Percentiles rank a stretch among this genome's conserved stretches.
These are phyloP conservation scores for Drosophila melanosoma DNA, from an alignment of 2,888 invertebrate species.

Conservation along the genomic window DNA sequence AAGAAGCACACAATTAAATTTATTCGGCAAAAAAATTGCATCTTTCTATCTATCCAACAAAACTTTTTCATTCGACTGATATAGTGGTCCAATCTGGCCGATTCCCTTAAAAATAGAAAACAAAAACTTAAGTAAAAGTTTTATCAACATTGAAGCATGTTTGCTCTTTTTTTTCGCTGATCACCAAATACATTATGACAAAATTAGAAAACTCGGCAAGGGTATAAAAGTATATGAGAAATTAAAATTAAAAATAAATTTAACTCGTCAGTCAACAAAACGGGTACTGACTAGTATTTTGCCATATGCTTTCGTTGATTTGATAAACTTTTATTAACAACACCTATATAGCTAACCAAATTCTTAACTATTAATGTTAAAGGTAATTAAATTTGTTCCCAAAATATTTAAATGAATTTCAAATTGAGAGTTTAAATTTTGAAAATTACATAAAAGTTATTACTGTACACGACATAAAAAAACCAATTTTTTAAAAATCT, in stretches of 20 bases:
- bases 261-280: not conserved
- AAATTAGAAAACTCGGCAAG: not conserved
- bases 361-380: constrained; percentile 42
- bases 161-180: not conserved
- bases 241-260: not conserved
- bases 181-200: not conserved
- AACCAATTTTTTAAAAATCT: constrained; percentile 29
- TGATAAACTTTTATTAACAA: constrained; percentile 21
- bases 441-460: constrained; percentile 46
- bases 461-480: constrained; percentile 44
- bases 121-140: not conserved
- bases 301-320: constrained; percentile 25
- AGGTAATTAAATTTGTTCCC: constrained; percentile 24
- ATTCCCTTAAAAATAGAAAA: not conserved
- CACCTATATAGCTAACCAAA: constrained; percentile 58
- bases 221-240: not conserved
- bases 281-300: constrained; percentile 20
- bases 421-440: constrained; percentile 42
- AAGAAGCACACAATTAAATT: not conserved
- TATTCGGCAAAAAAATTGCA: not conserved
- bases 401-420: constrained; percentile 38
- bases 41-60: not conserved
- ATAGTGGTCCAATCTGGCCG: not conserved
- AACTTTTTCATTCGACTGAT: not conserved
- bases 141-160: not conserved